These are phyloP conservation scores for Microvelia longipes DNA, from an alignment of 1,140 invertebrate species.

Conservation along the genomic window DNA sequence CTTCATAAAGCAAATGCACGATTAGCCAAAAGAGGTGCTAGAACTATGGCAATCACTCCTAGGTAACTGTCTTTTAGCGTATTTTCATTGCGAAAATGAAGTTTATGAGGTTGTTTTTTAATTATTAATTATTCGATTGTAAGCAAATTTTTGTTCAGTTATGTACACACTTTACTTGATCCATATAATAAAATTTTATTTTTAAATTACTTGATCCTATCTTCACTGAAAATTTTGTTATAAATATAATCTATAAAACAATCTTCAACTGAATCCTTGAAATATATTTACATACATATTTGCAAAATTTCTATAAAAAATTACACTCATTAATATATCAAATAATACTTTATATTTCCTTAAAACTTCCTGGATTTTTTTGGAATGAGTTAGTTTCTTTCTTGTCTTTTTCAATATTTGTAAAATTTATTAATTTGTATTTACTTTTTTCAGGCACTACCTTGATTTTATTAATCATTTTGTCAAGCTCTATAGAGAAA, in stretches of 20 bases:
- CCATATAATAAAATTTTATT: too few species aligned
- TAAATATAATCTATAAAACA: too few species aligned
- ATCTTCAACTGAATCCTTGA: too few species aligned
- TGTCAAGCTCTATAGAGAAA: slow-evolving; percentile 94
- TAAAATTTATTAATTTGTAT: slow-evolving; percentile 2
- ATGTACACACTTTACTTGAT: not conserved
- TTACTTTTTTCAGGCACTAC: slow-evolving; percentile 57
- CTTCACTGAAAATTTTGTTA: too few species aligned
- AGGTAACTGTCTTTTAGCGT: slow-evolving; percentile 35
- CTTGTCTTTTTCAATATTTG: not conserved
- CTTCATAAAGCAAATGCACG: slow-evolving; percentile 84
- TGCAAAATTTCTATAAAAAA: too few species aligned
- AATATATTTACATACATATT: too few species aligned
- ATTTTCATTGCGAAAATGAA: too few species aligned
- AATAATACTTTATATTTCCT: not conserved
- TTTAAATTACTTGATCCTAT: too few species aligned
- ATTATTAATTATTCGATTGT: too few species aligned
- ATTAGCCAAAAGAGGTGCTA: slow-evolving; percentile 75
- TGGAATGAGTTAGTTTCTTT: not conserved
- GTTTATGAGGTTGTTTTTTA: too few species aligned
- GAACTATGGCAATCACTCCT: slow-evolving; percentile 94
- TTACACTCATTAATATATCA: too few species aligned
- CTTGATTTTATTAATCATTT: slow-evolving; percentile 99
- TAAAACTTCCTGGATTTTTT: not conserved
- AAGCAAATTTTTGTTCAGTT: not conserved